Base-by-base conservation (phyloP, 2,888 invertebrate species). In the Epinotia bilunana region DNA sequence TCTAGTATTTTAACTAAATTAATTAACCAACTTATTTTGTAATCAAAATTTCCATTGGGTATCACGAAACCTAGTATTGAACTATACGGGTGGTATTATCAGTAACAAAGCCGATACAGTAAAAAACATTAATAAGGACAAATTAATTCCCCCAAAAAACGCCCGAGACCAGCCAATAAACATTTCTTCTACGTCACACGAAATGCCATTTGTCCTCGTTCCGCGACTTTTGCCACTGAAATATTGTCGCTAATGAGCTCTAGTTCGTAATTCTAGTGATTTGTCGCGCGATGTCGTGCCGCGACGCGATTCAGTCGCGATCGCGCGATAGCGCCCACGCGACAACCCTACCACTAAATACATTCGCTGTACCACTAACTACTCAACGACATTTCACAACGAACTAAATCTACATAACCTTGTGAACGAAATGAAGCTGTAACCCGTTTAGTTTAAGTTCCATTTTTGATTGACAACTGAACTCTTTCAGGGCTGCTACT, bases 211-310 rank as follows among this genome's bases (percentile, higher is more conserved):
- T 77, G 77, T 77, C 72, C 76, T 73, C 71, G 72, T 78, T 76
- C 72, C 71, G 74, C 73, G 67, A 64, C 75, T 75, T 77, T 87
- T 86, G 83, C 80, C 79, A 77, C 80, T 85, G 83, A 89, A 89
- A 87, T 89, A 88, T 83, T 78, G 82, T 81, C 80, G 82, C 87
- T 91, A 92, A 92, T 91, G 87, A 91, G 90, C 79, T 78, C 82
- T 84, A 80, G 84, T 86, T 85, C 83, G 84, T 89, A 89, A 88
- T 88, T 83, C 82, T 80, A 84, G 88, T 91, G 90, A 91, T 91
- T 92, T 91, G 91, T 90, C 86, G 86, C 71, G 71, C 71, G 68
- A 64, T 73, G 49, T 53, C 74, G 76, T 74, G 73, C 70, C 46
- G 65, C 70, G 33, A 65, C 69, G 74, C 74, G 76, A 76, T 76